Conservation (phyloP, 2,888 invertebrate species). For the Rotaria socialis region DNA sequence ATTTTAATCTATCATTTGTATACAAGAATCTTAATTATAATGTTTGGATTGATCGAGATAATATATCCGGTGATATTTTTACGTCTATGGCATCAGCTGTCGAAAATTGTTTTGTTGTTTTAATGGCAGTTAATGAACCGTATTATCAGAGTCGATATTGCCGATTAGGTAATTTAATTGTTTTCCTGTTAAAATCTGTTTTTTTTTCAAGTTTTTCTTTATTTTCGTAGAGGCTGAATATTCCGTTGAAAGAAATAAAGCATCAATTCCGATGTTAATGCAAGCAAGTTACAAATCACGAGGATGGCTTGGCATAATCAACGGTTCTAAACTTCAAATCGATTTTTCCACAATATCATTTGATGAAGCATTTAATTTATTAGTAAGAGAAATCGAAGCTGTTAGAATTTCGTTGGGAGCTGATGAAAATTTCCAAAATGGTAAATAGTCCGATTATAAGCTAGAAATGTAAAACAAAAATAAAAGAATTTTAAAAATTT, state of each 20-base stretch:
- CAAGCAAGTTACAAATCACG: neutral
- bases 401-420: neutral
- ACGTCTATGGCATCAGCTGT: neutral
- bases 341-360: neutral
- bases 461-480: neutral
- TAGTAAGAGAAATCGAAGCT: slow-evolving; percentile 15
- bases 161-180: neutral
- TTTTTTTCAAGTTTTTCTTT: neutral
- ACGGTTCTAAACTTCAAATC: slow-evolving; percentile 27
- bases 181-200: neutral
- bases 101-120: slow-evolving; percentile 14
- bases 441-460: neutral
- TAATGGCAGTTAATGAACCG: slow-evolving; percentile 13
- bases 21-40: neutral
- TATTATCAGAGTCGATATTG: slow-evolving; percentile 26
- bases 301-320: slow-evolving; percentile 39
- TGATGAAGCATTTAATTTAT: neutral
- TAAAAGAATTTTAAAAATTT: neutral
- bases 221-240: slow-evolving; percentile 22
- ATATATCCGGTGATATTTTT: neutral
- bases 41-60: neutral
- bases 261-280: neutral
- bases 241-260: neutral
- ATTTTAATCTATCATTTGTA: neutral
- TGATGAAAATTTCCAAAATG: neutral